A percentile compares a stretch with the other conserved stretches of the same genome.
These are phyloP conservation scores for Drosophila subsilvestris DNA, from an alignment of 2,888 invertebrate species.

Conservation along the genomic window DNA sequence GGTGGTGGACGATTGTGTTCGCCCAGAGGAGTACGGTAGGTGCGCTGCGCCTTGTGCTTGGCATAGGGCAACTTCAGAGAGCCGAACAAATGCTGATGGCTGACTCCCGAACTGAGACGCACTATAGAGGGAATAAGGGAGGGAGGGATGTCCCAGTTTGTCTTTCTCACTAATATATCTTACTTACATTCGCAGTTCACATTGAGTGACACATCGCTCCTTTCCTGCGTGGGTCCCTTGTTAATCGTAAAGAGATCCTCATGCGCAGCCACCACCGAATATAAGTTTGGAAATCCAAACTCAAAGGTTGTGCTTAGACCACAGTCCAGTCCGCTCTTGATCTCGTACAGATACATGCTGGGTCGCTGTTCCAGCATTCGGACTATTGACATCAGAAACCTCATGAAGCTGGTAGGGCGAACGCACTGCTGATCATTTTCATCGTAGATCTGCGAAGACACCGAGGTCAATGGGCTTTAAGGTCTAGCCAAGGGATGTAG, in stretches of 20 bases:
- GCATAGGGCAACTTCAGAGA: conserved; percentile 64
- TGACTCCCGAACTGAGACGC: conserved; percentile 40
- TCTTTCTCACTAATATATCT: not conserved
- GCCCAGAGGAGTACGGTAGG: conserved; percentile 57
- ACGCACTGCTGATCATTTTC: conserved; percentile 67
- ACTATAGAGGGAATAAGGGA: conserved; percentile 44
- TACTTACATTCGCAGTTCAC: conserved; percentile 80
- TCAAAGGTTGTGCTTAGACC: conserved; percentile 79
- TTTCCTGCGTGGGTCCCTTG: conserved; percentile 76
- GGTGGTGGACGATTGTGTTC: conserved; percentile 67
- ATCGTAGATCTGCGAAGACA: conserved; percentile 66
- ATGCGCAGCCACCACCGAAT: conserved; percentile 79
- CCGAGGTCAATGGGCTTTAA: not conserved
- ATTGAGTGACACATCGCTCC: conserved; percentile 78
- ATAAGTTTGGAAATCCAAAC: conserved; percentile 83
- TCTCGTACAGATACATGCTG: conserved; percentile 78
- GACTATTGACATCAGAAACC: conserved; percentile 80
- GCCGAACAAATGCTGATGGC: conserved; percentile 66
- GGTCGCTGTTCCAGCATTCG: conserved; percentile 79
- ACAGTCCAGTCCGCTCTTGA: conserved; percentile 78
- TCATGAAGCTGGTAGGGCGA: conserved; percentile 78
- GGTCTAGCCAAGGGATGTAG: not conserved
- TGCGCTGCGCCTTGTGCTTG: conserved; percentile 66
- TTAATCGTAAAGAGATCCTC: conserved; percentile 82
- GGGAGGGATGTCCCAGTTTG: too few species aligned